Evolutionary conservation across 2,888 invertebrate genomes (phyloP).

Genomic region (Pseudoips prasinana): DNA sequence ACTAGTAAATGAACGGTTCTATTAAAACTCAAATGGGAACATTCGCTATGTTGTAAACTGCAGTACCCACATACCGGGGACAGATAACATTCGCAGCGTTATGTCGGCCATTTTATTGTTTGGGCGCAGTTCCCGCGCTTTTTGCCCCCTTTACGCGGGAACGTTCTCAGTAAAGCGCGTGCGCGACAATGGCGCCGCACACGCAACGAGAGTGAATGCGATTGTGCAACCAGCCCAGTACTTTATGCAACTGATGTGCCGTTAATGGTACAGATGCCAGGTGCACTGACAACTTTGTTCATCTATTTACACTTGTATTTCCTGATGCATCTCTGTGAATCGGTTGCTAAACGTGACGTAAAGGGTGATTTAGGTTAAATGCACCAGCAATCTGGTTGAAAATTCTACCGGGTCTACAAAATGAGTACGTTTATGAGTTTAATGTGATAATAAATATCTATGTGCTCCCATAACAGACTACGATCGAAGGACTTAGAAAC

Average conservation of each 20-base stretch:
- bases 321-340: too few species aligned
- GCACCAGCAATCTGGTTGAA: too few species aligned
- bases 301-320: conserved; percentile 47
- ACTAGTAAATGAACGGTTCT: too few species aligned
- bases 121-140: conserved; percentile 75
- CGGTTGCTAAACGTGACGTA: too few species aligned
- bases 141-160: conserved; percentile 76
- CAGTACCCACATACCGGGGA: conserved; percentile 38
- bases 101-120: conserved; percentile 78
- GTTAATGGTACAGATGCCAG: conserved; percentile 66
- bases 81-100: conserved; percentile 77
- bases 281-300: conserved; percentile 59
- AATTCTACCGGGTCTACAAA: too few species aligned
- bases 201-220: conserved; percentile 73
- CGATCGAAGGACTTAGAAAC: too few species aligned
- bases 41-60: conserved; percentile 63
- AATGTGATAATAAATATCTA: too few species aligned
- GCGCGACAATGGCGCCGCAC: conserved; percentile 70
- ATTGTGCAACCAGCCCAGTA: conserved; percentile 67
- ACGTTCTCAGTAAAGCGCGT: conserved; percentile 77
- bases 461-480: too few species aligned
- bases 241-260: conserved; percentile 73
- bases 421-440: too few species aligned
- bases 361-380: too few species aligned
- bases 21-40: conserved; percentile 51